Evolutionary conservation across 2,797 vertebrate species (phyloP), one percentile per base, ranked within the genome.

Genomic region (Myotis daubentonii): DNA sequence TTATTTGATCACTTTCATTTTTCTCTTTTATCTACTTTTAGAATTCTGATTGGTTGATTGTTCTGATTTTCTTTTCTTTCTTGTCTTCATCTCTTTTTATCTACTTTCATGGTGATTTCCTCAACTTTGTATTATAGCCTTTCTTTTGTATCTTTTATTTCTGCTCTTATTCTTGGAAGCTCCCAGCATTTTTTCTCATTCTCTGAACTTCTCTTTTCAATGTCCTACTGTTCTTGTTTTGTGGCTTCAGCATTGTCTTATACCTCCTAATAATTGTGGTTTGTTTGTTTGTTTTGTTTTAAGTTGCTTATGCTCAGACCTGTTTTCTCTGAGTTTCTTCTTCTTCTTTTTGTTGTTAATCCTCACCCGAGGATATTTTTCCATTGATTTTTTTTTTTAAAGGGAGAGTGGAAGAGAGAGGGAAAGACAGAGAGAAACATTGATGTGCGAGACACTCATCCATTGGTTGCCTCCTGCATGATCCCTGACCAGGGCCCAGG

Each of bases 11-110:
- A 65, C 55, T 90, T 81, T 71, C 25, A 17, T 33, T 84, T 94
- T 94, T 82, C 28, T 85, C 51, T 83, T 47, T 81, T 85, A 49
- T 28, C 87, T 81, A 20, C 62, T 38, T 72, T 22, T 81, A 71
- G 57, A 68, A 75, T 94, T 71, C 13, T 30, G 87, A 19, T 28
- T 51, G 15, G 8, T 20, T 83, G 57, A 1, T 30, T 71, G 19
- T 91, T 89, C 49, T 83, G 57, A 89, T 89, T 87, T 85, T 70
- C 44, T 82, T 78, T 91, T 78, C 74, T 62, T 76, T 80, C 9
- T 38, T 84, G 30, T 92, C 25, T 89, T 86, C 11, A 57, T 53
- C 68, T 86, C n/a, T 70, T 41, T 91, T 41, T 83, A 74, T 33
- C 20, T 55, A 3, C 60, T 91, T 79, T 83, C 13, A 65, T 78